A percentile compares a stretch with the other conserved stretches of the same genome.
phyloP scores from a whole-genome alignment of 2,888 invertebrate genomes.

The Plusia festucae region DNA sequence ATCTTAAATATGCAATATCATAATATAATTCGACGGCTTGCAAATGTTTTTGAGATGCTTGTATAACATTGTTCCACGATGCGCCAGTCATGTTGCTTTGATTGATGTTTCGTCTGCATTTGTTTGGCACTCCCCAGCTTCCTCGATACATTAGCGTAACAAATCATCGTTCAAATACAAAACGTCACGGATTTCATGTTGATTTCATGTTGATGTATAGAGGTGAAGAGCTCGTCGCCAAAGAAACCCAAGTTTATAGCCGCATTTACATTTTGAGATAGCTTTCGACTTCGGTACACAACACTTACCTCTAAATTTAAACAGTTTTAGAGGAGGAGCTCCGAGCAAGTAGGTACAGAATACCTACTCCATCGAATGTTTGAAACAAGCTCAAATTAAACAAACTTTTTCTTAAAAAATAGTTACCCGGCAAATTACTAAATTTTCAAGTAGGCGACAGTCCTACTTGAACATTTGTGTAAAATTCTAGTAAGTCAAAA shows the following conservation, averaged over 20 bases:
- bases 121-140: slow-evolving; percentile 1
- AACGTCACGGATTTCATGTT: background rate
- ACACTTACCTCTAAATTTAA: slow-evolving; percentile 36
- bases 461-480: no score
- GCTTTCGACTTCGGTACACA: slow-evolving; percentile 54
- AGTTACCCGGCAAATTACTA: no score
- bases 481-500: no score
- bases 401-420: no score
- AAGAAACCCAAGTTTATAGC: slow-evolving; percentile 47
- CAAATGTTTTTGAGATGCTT: background rate
- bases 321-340: slow-evolving; percentile 27
- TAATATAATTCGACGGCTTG: background rate
- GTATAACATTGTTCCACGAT: slow-evolving; percentile 1
- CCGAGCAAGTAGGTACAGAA: slow-evolving; percentile 9
- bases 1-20: background rate
- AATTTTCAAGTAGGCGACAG: no score
- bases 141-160: slow-evolving; percentile 9
- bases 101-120: slow-evolving; percentile 20
- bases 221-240: slow-evolving; percentile 4
- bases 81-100: slow-evolving; percentile 29
- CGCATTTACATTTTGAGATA: slow-evolving; percentile 51
- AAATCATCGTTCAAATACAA: background rate
- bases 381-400: no score
- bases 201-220: background rate
- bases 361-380: background rate